These are phyloP conservation scores for Eurystomus glaucurus DNA, from an alignment of 2,797 vertebrate genomes.

Conservation along the genomic window DNA sequence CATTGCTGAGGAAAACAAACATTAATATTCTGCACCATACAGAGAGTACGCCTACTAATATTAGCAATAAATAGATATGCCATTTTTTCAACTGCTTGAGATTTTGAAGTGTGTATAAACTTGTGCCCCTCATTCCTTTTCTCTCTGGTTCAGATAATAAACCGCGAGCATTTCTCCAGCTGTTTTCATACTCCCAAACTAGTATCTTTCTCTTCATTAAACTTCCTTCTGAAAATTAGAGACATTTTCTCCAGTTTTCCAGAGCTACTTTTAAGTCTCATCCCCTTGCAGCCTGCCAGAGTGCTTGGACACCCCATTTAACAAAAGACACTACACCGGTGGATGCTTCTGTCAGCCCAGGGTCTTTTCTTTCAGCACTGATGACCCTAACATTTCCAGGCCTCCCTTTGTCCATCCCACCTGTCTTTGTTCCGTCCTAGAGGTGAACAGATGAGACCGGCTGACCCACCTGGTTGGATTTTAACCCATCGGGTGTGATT, in stretches of 20 bases:
- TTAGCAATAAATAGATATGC: background rate
- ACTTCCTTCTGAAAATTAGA: background rate
- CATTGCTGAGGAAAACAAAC: background rate
- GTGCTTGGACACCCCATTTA: too few species aligned
- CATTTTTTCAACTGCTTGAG: background rate
- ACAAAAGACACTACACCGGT: background rate
- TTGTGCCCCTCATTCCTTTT: accelerated
- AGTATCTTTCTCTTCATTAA: background rate
- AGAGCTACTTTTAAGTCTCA: background rate
- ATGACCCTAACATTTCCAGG: too few species aligned
- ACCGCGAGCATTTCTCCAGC: background rate
- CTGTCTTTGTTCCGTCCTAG: background rate
- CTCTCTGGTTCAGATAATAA: background rate
- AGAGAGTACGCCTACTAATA: background rate
- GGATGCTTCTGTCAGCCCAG: background rate
- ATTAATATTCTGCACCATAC: background rate
- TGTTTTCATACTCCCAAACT: background rate
- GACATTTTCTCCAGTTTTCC: background rate
- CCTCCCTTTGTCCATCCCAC: too few species aligned
- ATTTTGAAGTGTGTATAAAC: background rate
- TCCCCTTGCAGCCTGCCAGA: background rate
- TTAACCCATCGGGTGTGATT: background rate
- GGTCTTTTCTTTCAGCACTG: background rate
- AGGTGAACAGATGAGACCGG: background rate
- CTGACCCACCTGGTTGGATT: background rate